Conservation (phyloP, 2,797 vertebrate genomes). For the Oryzias dopingdopingensis region DNA sequence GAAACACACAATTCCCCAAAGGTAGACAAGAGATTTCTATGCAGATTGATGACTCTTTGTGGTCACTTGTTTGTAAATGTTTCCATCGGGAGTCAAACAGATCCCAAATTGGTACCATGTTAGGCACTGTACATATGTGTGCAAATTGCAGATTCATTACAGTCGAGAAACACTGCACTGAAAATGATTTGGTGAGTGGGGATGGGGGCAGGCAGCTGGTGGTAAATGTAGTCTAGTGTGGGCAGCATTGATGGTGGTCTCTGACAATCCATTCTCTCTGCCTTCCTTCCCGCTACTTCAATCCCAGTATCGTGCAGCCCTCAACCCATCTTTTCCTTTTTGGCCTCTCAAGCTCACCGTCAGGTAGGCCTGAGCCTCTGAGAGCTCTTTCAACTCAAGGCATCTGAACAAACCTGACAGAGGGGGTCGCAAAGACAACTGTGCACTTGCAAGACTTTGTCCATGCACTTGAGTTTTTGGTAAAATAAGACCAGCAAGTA, state of each 20-base stretch:
- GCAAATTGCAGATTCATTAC: slow-evolving; percentile 78
- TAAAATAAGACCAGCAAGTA: slow-evolving; percentile 15
- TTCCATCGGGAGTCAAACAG: slow-evolving; percentile 75
- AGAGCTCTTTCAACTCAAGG: slow-evolving; percentile 63
- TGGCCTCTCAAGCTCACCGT: slow-evolving; percentile 71
- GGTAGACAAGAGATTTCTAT: slow-evolving; percentile 67
- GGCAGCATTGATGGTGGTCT: slow-evolving; percentile 82
- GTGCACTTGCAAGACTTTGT: slow-evolving; percentile 18
- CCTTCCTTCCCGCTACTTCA: slow-evolving; percentile 53
- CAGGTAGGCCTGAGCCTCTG: slow-evolving; percentile 66
- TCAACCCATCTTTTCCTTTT: slow-evolving; percentile 80
- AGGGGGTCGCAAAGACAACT: slow-evolving; percentile 8
- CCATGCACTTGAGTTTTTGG: slow-evolving; percentile 17
- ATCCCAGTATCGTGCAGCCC: slow-evolving; percentile 63
- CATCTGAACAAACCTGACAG: slow-evolving; percentile 48
- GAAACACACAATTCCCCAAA: slow-evolving; percentile 55
- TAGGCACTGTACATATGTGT: slow-evolving; percentile 71
- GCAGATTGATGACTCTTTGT: slow-evolving; percentile 73
- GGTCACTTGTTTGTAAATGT: slow-evolving; percentile 80
- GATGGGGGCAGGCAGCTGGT: slow-evolving; percentile 42
- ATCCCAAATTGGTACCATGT: slow-evolving; percentile 68
- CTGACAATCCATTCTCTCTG: slow-evolving; percentile 63
- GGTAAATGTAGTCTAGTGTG: slow-evolving; percentile 73
- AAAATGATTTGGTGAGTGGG: slow-evolving; percentile 73
- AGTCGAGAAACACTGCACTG: slow-evolving; percentile 65